Percentiles rank a stretch among this genome's conserved stretches.
Conservation (phyloP, 2,797 vertebrate species). For the Scolopax bukidnonensis region DNA sequence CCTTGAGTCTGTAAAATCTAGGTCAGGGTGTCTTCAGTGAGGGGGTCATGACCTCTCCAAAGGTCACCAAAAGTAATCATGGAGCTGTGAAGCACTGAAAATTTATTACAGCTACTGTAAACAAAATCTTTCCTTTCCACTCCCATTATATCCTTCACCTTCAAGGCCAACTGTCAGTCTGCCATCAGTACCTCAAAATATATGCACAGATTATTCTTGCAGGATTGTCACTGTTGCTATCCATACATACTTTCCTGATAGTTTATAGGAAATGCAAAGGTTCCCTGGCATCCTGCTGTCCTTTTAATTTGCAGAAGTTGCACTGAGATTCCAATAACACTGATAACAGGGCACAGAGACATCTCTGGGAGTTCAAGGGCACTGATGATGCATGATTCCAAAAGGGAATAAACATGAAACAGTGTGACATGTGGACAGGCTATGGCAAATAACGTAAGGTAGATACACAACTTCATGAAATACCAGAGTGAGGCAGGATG, state of each 20-base stretch:
- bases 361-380: neutral
- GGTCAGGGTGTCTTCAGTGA: neutral
- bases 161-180: neutral
- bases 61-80: neutral
- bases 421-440: neutral
- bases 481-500: neutral
- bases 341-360: neutral
- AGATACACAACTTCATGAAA: neutral
- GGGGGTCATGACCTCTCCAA: neutral
- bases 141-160: neutral
- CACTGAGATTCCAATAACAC: neutral
- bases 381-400: neutral
- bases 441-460: neutral
- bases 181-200: neutral
- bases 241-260: neutral
- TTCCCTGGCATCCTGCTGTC: neutral
- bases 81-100: neutral
- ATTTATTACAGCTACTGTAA: neutral
- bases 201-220: neutral
- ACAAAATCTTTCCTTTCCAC: neutral
- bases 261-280: neutral
- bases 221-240: neutral
- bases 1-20: neutral
- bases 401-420: neutral
- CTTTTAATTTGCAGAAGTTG: neutral